These are phyloP conservation scores for Gastracanthus pulcherrimus DNA, from an alignment of 2,888 invertebrate genomes.

Conservation along the genomic window DNA sequence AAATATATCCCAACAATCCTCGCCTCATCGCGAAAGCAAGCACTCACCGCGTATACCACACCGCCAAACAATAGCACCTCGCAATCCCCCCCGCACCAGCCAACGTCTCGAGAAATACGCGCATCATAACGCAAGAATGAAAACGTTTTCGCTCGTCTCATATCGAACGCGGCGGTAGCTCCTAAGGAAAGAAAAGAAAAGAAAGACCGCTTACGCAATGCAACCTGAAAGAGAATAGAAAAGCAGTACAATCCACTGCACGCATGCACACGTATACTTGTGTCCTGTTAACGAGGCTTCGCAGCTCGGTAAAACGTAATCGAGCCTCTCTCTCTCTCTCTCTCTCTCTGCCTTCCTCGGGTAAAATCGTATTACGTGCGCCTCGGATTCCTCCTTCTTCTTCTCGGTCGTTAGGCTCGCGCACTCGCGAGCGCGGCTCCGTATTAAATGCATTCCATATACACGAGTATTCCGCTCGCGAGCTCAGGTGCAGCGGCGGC, in stretches of 20 bases:
- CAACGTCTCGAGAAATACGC: too few species aligned
- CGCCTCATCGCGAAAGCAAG: too few species aligned
- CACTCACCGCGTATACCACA: not conserved
- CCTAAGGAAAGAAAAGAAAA: not conserved
- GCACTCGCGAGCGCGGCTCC: constrained; percentile 1
- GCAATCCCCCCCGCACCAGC: too few species aligned
- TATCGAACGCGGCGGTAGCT: not conserved
- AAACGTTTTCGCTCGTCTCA: not conserved
- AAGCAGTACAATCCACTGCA: not conserved
- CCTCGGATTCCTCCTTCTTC: constrained; percentile 21
- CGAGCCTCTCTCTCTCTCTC: not conserved
- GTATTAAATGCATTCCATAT: constrained; percentile 49
- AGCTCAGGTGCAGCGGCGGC: not conserved
- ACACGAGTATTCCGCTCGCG: constrained; percentile 33
- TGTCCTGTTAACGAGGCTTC: constrained; percentile 32
- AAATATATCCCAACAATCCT: too few species aligned
- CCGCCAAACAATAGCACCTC: constrained; percentile 5
- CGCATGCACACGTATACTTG: not conserved
- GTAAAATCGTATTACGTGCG: constrained; percentile 43
- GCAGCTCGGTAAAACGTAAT: not conserved
- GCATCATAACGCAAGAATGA: constrained; percentile 2
- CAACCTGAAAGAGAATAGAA: too few species aligned
- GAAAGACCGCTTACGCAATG: not conserved
- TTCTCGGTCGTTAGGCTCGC: constrained; percentile 31
- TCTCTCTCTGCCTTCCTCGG: not conserved